Evolutionary conservation across 35 echinoderm and acorn worm genomes (phyloP).

Genomic region (Ophiothrix spiculata): DNA sequence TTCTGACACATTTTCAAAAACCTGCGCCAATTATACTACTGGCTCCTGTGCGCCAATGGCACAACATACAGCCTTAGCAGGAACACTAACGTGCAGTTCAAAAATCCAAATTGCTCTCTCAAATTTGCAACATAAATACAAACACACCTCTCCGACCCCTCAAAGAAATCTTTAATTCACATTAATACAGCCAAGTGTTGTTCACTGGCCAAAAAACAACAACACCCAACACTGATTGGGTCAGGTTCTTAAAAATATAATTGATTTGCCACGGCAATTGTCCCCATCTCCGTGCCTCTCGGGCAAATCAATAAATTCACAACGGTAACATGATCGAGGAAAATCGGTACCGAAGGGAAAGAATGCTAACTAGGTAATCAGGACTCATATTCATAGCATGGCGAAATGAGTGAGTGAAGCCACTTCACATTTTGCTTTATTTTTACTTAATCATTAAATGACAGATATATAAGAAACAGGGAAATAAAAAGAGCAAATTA

Average conservation of each 20-base stretch:
- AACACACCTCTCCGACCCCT: too few species aligned
- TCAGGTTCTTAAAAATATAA: background rate
- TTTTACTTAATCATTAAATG: background rate
- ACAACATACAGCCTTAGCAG: too few species aligned
- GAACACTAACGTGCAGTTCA: too few species aligned
- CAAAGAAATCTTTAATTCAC: too few species aligned
- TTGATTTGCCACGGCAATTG: background rate
- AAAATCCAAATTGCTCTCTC: too few species aligned
- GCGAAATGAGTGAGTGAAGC: background rate
- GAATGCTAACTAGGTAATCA: background rate
- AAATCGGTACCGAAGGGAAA: background rate
- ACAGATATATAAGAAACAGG: background rate
- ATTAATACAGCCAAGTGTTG: too few species aligned
- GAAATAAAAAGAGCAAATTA: background rate
- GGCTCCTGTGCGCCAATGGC: too few species aligned
- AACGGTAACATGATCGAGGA: background rate
- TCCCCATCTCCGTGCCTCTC: background rate
- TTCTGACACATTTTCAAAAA: too few species aligned
- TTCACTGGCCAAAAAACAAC: background rate
- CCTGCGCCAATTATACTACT: too few species aligned
- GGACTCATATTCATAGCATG: background rate
- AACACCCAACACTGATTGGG: background rate
- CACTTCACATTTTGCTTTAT: background rate
- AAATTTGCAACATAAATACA: too few species aligned
- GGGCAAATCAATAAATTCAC: constrained; percentile 3